phyloP scores from a whole-genome alignment of 2,113 vertebrate genomes.

The Osmerus eperlanus region DNA sequence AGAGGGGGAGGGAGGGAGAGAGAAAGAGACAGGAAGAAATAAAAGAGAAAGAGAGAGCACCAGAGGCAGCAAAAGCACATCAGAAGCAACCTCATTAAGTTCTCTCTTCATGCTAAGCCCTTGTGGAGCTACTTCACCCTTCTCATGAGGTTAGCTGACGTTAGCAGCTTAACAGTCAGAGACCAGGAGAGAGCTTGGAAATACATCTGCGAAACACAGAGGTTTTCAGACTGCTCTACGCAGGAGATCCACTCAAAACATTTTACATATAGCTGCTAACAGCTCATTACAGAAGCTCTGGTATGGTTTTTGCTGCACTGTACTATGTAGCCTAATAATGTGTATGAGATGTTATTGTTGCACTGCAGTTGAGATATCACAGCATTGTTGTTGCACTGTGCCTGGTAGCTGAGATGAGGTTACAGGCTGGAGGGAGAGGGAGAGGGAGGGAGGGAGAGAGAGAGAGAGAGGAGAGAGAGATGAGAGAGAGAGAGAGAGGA shows the following conservation, averaged over 20 bases:
- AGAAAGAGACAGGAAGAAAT: not conserved
- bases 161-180: no score
- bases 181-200: not conserved
- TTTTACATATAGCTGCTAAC: conserved; percentile 13
- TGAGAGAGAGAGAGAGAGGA: no score
- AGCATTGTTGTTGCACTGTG: no score
- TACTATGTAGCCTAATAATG: no score
- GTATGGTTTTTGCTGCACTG: no score
- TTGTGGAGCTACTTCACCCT: not conserved
- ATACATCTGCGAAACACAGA: not conserved
- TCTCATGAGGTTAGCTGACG: not conserved
- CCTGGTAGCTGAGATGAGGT: no score
- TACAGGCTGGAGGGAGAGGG: no score
- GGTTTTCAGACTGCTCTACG: not conserved
- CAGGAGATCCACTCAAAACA: not conserved
- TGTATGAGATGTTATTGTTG: no score
- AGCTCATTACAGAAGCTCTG: conserved; percentile 8
- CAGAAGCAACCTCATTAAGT: conserved; percentile 37
- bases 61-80: conserved; percentile 6
- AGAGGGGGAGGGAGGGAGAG: conserved; percentile 4
- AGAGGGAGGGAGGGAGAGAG: not conserved
- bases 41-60: conserved; percentile 12
- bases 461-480: no score
- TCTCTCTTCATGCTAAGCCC: conserved; percentile 17
- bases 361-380: no score